phyloP scores from a whole-genome alignment of 2,797 vertebrate genomes.

The Sebastes aleutianus region DNA sequence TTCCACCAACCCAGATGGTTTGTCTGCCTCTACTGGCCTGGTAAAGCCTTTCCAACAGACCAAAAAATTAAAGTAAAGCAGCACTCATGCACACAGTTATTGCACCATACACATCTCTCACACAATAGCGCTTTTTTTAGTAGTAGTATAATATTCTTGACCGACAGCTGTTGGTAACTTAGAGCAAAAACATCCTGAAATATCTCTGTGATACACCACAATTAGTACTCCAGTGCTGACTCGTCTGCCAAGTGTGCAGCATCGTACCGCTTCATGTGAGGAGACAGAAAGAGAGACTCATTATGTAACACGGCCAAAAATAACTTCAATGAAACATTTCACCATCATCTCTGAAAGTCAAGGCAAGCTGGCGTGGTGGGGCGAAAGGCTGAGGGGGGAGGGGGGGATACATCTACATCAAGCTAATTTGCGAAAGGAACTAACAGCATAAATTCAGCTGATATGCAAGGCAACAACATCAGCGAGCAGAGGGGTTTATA shows the following conservation, averaged over 20 bases:
- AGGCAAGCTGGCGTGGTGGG: slow-evolving; percentile 22
- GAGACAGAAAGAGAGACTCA: slow-evolving; percentile 24
- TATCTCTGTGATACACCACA: slow-evolving; percentile 22
- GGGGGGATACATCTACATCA: slow-evolving; percentile 50
- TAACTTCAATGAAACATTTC: slow-evolving; percentile 44
- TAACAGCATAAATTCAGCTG: slow-evolving; percentile 37
- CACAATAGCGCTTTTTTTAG: not conserved
- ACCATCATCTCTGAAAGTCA: slow-evolving; percentile 42
- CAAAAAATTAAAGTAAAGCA: not conserved
- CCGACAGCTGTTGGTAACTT: not conserved
- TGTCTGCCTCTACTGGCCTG: slow-evolving; percentile 19
- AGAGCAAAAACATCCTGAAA: slow-evolving; percentile 3
- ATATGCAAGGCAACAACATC: slow-evolving; percentile 45
- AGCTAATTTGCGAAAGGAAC: slow-evolving; percentile 45
- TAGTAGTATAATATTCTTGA: slow-evolving; percentile 11
- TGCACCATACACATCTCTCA: not conserved
- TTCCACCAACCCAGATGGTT: slow-evolving; percentile 42
- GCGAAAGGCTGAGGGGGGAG: slow-evolving; percentile 25
- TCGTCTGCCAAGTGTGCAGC: slow-evolving; percentile 35
- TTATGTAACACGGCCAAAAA: slow-evolving; percentile 57
- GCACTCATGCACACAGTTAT: not conserved
- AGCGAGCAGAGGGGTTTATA: slow-evolving; percentile 17
- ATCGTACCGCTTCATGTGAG: not conserved
- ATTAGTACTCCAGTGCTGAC: slow-evolving; percentile 22
- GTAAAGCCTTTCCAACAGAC: slow-evolving; percentile 5